Evolutionary conservation across 2,113 vertebrate species (phyloP).

Genomic region (Ailurus styani): DNA sequence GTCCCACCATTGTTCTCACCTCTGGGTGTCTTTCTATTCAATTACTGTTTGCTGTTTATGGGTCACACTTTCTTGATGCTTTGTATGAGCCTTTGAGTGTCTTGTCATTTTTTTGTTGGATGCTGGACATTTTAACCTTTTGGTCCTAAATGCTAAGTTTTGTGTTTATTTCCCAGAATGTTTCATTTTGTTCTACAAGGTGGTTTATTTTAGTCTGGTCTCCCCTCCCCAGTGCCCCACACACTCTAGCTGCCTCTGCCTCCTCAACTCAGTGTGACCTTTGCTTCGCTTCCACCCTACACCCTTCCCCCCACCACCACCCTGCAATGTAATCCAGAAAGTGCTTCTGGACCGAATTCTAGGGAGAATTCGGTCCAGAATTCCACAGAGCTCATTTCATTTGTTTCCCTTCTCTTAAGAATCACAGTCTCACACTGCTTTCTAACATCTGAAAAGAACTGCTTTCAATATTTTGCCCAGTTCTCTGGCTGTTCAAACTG

Average conservation of each 20-base stretch:
- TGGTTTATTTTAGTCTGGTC: not conserved
- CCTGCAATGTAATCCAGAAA: too few relatives aligned
- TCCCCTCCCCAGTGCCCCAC: not conserved
- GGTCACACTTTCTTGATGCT: not conserved
- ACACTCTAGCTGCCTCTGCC: not conserved
- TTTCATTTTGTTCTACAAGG: not conserved
- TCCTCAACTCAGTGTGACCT: not conserved
- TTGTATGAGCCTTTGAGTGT: not conserved
- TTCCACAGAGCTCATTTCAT: not conserved
- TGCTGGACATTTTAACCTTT: not conserved
- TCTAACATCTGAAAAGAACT: not conserved
- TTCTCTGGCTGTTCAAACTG: not conserved
- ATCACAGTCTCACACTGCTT: not conserved
- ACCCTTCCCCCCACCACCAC: fast-evolving
- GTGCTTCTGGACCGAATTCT: too few relatives aligned
- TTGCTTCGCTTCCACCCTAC: too few relatives aligned
- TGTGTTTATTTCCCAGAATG: not conserved
- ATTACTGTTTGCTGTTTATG: not conserved
- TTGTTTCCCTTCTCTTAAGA: not conserved
- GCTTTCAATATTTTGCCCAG: not conserved
- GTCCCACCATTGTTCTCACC: not conserved
- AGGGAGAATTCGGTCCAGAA: too few relatives aligned
- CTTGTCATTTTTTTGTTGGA: not conserved
- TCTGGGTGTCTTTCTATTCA: not conserved
- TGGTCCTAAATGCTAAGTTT: not conserved